These are phyloP conservation scores for Tortrix viridana DNA, from an alignment of 2,888 invertebrate species.

Conservation along the genomic window DNA sequence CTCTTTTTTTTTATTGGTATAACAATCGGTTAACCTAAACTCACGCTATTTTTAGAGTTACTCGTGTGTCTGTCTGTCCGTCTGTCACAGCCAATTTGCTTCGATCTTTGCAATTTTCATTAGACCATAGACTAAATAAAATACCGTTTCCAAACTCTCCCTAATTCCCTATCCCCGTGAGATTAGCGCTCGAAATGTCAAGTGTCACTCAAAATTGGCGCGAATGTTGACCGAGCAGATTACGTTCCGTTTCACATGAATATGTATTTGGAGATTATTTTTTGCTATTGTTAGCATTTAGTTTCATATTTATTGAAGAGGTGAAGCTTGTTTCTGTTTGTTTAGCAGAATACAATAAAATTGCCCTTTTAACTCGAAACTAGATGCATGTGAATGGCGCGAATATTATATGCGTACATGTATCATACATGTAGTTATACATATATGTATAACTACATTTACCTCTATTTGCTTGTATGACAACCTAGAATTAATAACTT, in stretches of 20 bases:
- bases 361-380: neutral
- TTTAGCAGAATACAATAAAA: neutral
- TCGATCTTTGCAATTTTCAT: neutral
- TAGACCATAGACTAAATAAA: conserved; percentile 2
- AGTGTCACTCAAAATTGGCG: conserved; percentile 77
- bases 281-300: conserved; percentile 7
- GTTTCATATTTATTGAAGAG: conserved; percentile 13
- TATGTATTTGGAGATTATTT: conserved; percentile 26
- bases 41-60: too few relatives aligned
- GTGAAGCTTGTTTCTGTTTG: conserved; percentile 2
- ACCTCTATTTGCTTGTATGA: too few relatives aligned
- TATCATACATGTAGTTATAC: neutral
- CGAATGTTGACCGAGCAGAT: conserved; percentile 71
- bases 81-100: too few relatives aligned
- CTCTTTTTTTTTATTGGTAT: too few relatives aligned
- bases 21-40: too few relatives aligned
- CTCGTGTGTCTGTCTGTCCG: too few relatives aligned
- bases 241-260: conserved; percentile 44
- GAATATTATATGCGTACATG: too few relatives aligned
- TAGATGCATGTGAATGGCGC: neutral
- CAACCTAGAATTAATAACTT: too few relatives aligned
- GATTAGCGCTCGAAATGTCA: conserved; percentile 72
- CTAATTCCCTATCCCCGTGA: conserved; percentile 44
- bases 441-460: too few relatives aligned
- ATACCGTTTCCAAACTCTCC: conserved; percentile 53